Percentiles rank a stretch among this genome's conserved stretches.
Conservation (phyloP, 2,888 invertebrate genomes). For the Halocaridina rubra region DNA sequence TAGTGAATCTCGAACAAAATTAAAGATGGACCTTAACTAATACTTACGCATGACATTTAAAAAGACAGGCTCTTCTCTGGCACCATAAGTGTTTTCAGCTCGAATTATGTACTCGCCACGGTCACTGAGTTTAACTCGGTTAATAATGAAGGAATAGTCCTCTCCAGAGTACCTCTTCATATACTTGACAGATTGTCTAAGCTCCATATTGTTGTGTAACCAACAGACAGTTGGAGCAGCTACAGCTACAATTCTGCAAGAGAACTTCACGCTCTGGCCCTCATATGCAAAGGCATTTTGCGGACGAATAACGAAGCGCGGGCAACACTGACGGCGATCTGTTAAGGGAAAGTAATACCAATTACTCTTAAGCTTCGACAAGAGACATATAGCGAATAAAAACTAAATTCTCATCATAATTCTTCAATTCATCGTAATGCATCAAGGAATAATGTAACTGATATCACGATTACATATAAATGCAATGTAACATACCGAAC, state of each 20-base stretch:
- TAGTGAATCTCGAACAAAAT: no score
- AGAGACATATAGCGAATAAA: background rate
- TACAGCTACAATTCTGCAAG: constrained; percentile 94
- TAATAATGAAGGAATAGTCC: constrained; percentile 97
- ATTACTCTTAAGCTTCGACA: background rate
- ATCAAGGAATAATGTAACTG: background rate
- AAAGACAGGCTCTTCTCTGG: constrained; percentile 95
- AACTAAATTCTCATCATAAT: background rate
- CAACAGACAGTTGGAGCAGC: constrained; percentile 96
- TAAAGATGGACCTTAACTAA: no score
- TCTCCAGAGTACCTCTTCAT: constrained; percentile 94
- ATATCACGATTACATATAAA: background rate
- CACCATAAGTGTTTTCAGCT: constrained; percentile 96
- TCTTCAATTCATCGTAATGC: background rate
- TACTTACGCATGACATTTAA: constrained; percentile 92
- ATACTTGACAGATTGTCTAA: constrained; percentile 97
- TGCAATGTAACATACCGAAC: constrained; percentile 77
- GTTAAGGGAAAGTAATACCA: background rate
- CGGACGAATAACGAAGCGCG: constrained; percentile 97
- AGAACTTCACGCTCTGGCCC: constrained; percentile 96
- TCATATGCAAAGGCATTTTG: constrained; percentile 96
- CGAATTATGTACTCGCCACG: constrained; percentile 97
- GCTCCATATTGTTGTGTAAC: constrained; percentile 92
- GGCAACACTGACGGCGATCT: constrained; percentile 96
- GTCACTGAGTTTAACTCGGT: constrained; percentile 93